These are phyloP conservation scores for Suricata suricatta DNA, from an alignment of 2,113 vertebrate species.

Conservation along the genomic window DNA sequence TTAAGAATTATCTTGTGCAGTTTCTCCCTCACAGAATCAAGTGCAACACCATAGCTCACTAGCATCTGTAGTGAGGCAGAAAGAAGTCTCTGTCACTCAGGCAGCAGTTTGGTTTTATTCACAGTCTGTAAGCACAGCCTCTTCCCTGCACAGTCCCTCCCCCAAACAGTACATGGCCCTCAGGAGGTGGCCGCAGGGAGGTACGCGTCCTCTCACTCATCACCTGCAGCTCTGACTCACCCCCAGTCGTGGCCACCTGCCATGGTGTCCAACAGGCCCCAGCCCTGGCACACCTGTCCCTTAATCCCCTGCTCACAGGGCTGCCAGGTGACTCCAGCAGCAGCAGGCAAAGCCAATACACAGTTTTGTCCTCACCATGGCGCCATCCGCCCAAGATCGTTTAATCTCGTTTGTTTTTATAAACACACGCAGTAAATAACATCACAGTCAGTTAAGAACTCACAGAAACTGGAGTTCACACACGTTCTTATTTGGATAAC, in stretches of 20 bases:
- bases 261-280: neutral
- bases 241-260: neutral
- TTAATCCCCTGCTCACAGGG: constrained; percentile 37
- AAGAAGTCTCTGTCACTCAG: neutral
- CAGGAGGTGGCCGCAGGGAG: rapidly evolving
- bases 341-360: constrained; percentile 25
- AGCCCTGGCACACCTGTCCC: constrained; percentile 11
- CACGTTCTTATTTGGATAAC: constrained; percentile 19
- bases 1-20: neutral
- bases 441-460: neutral
- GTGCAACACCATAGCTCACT: neutral
- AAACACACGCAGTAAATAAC: constrained; percentile 36
- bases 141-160: neutral
- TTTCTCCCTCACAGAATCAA: neutral
- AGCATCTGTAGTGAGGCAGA: neutral
- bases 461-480: neutral
- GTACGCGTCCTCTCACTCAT: neutral
- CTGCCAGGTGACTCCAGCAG: constrained; percentile 24
- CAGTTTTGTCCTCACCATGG: neutral
- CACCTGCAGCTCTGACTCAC: constrained; percentile 21
- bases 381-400: neutral
- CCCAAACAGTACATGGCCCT: neutral
- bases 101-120: neutral
- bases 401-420: neutral
- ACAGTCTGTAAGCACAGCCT: neutral